Conservation (phyloP, 2,888 invertebrate species). For the Drosophila longiperda region DNA sequence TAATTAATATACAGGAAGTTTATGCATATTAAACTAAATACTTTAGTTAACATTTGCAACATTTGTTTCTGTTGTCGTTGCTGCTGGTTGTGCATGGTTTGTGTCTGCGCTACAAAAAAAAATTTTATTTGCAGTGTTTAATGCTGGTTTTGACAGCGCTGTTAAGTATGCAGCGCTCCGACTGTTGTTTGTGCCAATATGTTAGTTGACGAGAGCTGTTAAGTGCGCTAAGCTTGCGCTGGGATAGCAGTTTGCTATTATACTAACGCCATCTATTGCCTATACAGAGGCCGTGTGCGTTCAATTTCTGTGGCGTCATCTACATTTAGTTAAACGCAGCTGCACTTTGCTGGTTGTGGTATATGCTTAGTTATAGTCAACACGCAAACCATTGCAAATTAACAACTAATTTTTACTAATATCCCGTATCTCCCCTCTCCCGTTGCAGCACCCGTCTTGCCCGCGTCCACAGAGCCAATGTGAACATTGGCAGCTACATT, state of each 20-base stretch:
- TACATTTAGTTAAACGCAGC: slow-evolving; percentile 1
- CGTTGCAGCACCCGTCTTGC: slow-evolving; percentile 68
- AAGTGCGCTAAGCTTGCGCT: slow-evolving; percentile 8
- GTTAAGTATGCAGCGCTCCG: slow-evolving; percentile 2
- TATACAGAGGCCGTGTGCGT: background rate
- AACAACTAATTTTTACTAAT: background rate
- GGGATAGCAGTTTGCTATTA: slow-evolving; percentile 19
- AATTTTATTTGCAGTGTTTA: slow-evolving; percentile 1
- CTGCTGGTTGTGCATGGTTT: slow-evolving; percentile 8
- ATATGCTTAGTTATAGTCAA: slow-evolving; percentile 20
- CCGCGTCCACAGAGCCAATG: slow-evolving; percentile 58
- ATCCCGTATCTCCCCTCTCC: slow-evolving; percentile 9
- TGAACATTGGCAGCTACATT: slow-evolving; percentile 57
- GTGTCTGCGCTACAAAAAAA: slow-evolving; percentile 15
- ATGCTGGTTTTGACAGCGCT: background rate
- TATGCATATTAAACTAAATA: background rate
- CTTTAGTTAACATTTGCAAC: slow-evolving; percentile 1
- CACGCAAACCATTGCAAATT: slow-evolving; percentile 14
- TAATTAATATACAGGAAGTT: background rate
- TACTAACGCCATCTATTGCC: slow-evolving; percentile 43
- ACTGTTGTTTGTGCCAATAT: background rate
- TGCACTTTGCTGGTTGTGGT: slow-evolving; percentile 6
- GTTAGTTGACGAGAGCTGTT: background rate
- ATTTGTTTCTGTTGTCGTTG: background rate
- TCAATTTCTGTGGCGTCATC: slow-evolving; percentile 17